Base-by-base conservation (phyloP, 1,140 invertebrate species). In the Platyura marginata region DNA sequence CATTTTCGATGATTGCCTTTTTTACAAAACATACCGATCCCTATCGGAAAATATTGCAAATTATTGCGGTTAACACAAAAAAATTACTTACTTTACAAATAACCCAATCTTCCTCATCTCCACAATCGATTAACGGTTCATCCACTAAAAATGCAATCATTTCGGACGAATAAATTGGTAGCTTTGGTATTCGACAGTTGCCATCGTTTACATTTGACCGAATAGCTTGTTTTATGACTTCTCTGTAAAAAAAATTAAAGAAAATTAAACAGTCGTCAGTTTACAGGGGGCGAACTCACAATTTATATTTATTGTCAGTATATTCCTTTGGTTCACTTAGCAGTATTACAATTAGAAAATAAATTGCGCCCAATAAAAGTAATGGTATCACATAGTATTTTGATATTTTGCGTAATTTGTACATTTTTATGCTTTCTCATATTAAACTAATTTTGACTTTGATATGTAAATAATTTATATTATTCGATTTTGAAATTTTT, bases 71-170 rank as follows among this genome's bases (percentile, higher is more conserved):
- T 18, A 34, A 18, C 33, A 4, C 4, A 40, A 33, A 36, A 15
- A 29, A 40, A 47, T 22, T 42, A 23, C 19, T 44, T 50, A 69
- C 66, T 48, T 63, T 55, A 48, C 65, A 67, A 48, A 57, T 54
- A 5, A 74, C 74, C 75, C 69, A 78, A 51, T 69, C 69, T 42
- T 54, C 44, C 41, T 71, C 67, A 9, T 69, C 66, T 9, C 56
- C 55, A 52, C 81, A 85, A 22, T 67, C 52, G 18, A 83, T 63
- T 38, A 69, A 68, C 3, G 67, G 58, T 15, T 72, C 67, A 29
- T 69, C 50, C 36, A 73, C 62, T 37, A 81, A 67, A 48, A 75
- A 80, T 54, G 71, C 70, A 65, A 74, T 74, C 41, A 85, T 74
- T 48, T 77, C 74, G 10, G 74, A 71, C 51, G 74, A 69, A 47